Evolutionary conservation across 1,140 invertebrate genomes (phyloP), one percentile per base, ranked within the genome.

Genomic region (Diorhabda elongata): DNA sequence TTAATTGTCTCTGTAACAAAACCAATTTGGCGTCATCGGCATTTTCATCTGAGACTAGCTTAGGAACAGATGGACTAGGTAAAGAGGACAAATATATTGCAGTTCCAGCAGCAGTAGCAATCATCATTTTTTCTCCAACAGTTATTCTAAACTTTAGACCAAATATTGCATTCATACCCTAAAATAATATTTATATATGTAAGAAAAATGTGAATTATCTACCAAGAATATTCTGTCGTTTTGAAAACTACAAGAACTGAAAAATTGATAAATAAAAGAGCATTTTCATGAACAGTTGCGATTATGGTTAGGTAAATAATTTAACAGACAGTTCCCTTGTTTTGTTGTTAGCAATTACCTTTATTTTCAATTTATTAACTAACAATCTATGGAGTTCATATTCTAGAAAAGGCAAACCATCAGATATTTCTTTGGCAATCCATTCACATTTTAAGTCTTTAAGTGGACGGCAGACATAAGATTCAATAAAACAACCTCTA

Each of bases 361-460:
- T 94, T 69, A 96, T 91, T 80, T 93, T 90, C 0, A 98, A 82
- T 81, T 97, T 98, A 76, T 95, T 96, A 2, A 97, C 85, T 7
- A 98, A 82, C 75, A 97, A 87, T 71, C 93, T 90, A 80, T 98
- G 95, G 43, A 98, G 83, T 80, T 98, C 97, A 81, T 98, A 98
- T 81, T 98, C 96, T 58, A 98, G 80, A 82, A 98, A 98, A 2
- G 97, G 97, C 58, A 98, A 82, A 67, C 91, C 89, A 81, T 95
- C 93, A 4, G 95, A 97, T 67, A 98, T 93, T 83, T 98, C 95
- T 78, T 96, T 92, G 3, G 96, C 96, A 79, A 93, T 94, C 2
- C 91, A 85, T 83, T 98, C 96, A 2, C 92, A 90, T 61, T 90
- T 88, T 5, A 89, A 81, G 74, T 95, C 94, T 69, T 88, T 87